Evolutionary conservation across 2,797 vertebrate species (phyloP).

Genomic region (Periparus ater): DNA sequence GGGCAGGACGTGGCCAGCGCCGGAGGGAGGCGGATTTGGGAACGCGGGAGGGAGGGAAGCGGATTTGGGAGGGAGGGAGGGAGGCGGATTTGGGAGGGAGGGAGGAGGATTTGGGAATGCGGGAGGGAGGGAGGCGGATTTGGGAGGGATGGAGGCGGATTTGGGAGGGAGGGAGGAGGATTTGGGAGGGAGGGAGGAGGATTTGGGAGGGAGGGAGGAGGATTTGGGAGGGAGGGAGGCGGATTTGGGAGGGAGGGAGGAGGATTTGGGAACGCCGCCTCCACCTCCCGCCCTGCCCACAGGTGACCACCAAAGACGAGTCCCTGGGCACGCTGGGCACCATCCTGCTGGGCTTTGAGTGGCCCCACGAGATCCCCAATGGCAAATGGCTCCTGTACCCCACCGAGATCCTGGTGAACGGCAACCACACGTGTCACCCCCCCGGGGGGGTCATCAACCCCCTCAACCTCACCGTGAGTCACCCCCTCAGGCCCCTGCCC

Average conservation of each 20-base stretch:
- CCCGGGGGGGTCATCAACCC: constrained; percentile 82
- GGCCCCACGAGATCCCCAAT: constrained; percentile 89
- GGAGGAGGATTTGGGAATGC: background rate
- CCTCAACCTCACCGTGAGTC: constrained; percentile 88
- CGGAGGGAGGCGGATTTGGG: constrained; percentile 61
- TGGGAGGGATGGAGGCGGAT: constrained; percentile 73
- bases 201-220: no score
- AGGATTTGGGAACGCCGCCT: background rate
- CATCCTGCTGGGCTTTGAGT: constrained; percentile 86
- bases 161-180: constrained; percentile 45
- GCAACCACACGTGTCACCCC: constrained; percentile 81
- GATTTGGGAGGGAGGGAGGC: background rate
- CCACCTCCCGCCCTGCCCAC: background rate
- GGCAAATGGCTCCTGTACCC: constrained; percentile 98
- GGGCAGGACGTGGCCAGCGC: background rate
- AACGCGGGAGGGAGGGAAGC: constrained; percentile 28
- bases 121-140: no score
- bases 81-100: no score
- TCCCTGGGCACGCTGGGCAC: constrained; percentile 82
- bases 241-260: no score
- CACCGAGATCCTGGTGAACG: constrained; percentile 81
- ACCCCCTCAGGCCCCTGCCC: background rate
- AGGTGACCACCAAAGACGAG: constrained; percentile 79
- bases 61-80: background rate
- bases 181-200: background rate